Base-by-base conservation (phyloP, 2,888 invertebrate species). In the Cheilosia scutellata region DNA sequence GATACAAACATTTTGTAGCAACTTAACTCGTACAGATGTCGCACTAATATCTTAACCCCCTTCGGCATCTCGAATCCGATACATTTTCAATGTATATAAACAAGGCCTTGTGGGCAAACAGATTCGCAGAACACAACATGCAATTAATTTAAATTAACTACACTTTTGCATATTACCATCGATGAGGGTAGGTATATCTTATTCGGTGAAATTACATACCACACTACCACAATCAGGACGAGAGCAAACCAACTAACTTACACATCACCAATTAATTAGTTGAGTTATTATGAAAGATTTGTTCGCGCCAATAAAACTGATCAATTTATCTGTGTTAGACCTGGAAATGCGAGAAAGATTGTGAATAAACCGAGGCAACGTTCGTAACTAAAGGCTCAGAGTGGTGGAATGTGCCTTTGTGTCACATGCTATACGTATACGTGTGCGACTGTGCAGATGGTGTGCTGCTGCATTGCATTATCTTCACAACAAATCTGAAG, bases 111-210 rank as follows among this genome's bases (percentile, higher is more conserved):
- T 55, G 55, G 53, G 53, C 37, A 60, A 86, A 75, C 84, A 80
- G 80, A 86, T 87, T 82, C 82, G 74, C 70, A 63, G 53, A 82
- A 74, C 82, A 87, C 68, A 87, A 87, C 82, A 87, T 58, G 86
- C 86, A 87, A 87, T 87, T 87, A 87, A 87, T 87, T 87, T 87
- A 82, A 87, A 87, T 87, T 87, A 87, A 87, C 72, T 78, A 78
- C 82, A 82, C 78, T 87, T 74, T 82, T 82, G 82, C 87, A 82
- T 87, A 78, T 87, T 77, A 66, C 51, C 58, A 53, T 31, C 49
- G 76, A 51, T 47, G 57, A 29, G 62, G 33, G 25, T 37, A n/a
- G 16, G 33, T 25, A 27, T 51, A 20, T 51, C 25, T 53, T 9
- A 20, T 42, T 49, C 40, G 71, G 42, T 70, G 70, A 78, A 78